These are phyloP conservation scores for Amazona vittata DNA, from an alignment of 2,113 vertebrate genomes.

Conservation along the genomic window DNA sequence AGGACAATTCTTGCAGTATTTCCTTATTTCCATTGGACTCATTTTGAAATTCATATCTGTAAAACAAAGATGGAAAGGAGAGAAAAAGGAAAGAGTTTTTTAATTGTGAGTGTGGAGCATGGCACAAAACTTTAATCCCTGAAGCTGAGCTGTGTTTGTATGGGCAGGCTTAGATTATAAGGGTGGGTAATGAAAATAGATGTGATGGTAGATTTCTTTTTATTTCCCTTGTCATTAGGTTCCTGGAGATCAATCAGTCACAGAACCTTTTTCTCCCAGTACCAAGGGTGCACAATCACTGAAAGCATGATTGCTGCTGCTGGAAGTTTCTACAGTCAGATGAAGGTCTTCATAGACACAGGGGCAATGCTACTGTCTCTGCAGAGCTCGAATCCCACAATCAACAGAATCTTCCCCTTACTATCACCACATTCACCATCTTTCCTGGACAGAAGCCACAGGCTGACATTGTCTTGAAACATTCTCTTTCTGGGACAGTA, in stretches of 20 bases:
- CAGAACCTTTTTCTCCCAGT: neutral
- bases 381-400: neutral
- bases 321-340: neutral
- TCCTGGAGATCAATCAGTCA: neutral
- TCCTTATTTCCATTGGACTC: accelerated
- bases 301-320: neutral
- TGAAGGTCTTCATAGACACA: neutral
- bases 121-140: neutral
- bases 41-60: neutral
- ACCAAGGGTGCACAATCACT: neutral
- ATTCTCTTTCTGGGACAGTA: neutral
- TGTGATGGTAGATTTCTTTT: neutral
- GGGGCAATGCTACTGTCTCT: neutral
- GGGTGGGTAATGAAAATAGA: neutral
- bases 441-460: neutral
- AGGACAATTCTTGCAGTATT: neutral
- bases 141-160: neutral
- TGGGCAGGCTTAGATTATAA: neutral
- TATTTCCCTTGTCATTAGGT: neutral
- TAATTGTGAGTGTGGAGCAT: neutral
- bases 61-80: neutral
- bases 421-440: neutral
- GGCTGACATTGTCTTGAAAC: neutral
- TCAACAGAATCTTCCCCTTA: neutral
- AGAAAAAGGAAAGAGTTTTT: neutral